phyloP scores from a whole-genome alignment of 2,888 invertebrate species.

The Oxyteleia sp. region DNA sequence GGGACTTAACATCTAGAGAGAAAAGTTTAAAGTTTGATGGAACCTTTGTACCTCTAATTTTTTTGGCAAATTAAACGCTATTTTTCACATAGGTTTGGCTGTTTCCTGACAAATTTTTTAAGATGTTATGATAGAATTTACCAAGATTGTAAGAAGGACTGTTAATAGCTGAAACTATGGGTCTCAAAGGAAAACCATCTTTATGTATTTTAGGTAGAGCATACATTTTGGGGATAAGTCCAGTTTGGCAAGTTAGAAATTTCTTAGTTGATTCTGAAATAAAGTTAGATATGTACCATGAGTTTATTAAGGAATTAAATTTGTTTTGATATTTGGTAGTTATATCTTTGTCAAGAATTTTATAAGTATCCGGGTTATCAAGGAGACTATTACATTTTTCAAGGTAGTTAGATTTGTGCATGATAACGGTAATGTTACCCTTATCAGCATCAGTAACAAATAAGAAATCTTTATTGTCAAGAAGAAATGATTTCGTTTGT shows the following conservation, averaged over 20 bases:
- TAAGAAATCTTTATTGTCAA: no score
- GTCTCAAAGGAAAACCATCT: no score
- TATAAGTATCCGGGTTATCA: neutral
- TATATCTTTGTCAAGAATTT: neutral
- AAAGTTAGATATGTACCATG: neutral
- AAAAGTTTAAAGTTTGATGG: neutral
- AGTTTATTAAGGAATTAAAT: neutral
- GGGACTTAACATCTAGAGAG: constrained; percentile 15
- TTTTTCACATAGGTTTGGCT: constrained; percentile 5
- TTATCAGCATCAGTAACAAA: no score
- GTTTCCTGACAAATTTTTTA: no score
- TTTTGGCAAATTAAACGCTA: constrained; percentile 2
- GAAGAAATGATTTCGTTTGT: no score
- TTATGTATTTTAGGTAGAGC: no score
- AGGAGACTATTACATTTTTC: neutral
- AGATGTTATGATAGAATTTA: constrained; percentile 10
- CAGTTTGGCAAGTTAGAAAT: no score
- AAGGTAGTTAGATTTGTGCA: constrained; percentile 2
- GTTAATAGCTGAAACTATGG: no score
- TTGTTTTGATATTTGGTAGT: constrained; percentile 12
- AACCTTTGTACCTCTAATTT: neutral
- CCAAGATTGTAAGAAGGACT: constrained; percentile 13
- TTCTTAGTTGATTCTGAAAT: neutral
- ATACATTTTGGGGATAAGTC: no score
- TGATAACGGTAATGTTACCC: no score